Conservation (phyloP, 2,888 invertebrate genomes). For the Sphaerophoria rueppellii region DNA sequence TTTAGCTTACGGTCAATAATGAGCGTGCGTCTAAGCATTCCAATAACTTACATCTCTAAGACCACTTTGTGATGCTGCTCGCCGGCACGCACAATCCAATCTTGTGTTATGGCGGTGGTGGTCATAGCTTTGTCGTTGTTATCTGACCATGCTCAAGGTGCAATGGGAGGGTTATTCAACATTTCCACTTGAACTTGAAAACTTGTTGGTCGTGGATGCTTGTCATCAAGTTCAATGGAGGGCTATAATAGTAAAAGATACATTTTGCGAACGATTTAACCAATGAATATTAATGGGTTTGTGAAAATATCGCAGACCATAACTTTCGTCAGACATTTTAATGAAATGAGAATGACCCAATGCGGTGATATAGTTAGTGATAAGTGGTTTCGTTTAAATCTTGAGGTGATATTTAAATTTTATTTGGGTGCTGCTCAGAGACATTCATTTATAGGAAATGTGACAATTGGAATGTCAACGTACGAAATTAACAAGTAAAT, state of each 20-base stretch:
- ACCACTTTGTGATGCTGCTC: constrained; percentile 1
- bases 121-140: too few relatives aligned
- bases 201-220: constrained; percentile 17
- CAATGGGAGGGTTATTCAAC: constrained; percentile 58
- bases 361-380: not conserved
- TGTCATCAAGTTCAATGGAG: constrained; percentile 20
- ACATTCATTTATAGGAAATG: constrained; percentile 1
- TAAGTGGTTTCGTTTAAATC: not conserved
- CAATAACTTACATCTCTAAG: constrained; percentile 7
- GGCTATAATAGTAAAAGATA: not conserved
- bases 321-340: not conserved
- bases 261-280: not conserved
- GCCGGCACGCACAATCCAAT: constrained; percentile 15
- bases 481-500: constrained; percentile 37
- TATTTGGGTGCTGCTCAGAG: not conserved
- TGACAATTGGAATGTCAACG: constrained; percentile 36
- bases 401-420: not conserved
- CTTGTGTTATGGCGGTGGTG: not conserved
- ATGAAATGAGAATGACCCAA: not conserved
- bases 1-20: constrained; percentile 43
- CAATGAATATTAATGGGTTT: constrained; percentile 37
- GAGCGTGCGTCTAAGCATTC: constrained; percentile 20
- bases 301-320: constrained; percentile 1
- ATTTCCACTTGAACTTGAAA: constrained; percentile 65
- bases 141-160: constrained; percentile 47